These are phyloP conservation scores for Odontamblyopus rebecca DNA, from an alignment of 2,797 vertebrate species.

Conservation along the genomic window DNA sequence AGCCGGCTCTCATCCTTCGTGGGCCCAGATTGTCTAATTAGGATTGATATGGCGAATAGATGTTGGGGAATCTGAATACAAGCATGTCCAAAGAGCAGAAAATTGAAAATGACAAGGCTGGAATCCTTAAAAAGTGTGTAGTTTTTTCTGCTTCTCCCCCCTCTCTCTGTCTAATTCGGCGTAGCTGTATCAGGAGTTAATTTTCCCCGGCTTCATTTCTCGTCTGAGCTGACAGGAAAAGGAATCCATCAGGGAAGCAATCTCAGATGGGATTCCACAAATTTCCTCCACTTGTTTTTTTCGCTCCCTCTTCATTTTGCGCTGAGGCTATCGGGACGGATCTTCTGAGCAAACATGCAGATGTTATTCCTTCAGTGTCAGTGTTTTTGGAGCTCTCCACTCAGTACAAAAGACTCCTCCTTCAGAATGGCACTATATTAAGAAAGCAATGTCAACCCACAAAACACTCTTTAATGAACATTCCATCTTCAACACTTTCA, in stretches of 20 bases:
- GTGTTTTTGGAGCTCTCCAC: slow-evolving; percentile 71
- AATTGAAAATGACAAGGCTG: slow-evolving; percentile 99
- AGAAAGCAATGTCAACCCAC: slow-evolving; percentile 64
- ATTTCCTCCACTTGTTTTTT: slow-evolving; percentile 80
- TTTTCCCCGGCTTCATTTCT: slow-evolving; percentile 85
- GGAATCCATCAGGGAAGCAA: slow-evolving; percentile 82
- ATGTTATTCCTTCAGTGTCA: slow-evolving; percentile 75
- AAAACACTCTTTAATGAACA: slow-evolving; percentile 55
- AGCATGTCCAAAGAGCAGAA: slow-evolving; percentile 99
- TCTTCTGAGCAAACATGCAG: slow-evolving; percentile 77
- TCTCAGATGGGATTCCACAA: slow-evolving; percentile 84
- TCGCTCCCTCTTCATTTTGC: slow-evolving; percentile 67
- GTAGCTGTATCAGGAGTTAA: slow-evolving; percentile 86
- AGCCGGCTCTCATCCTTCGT: slow-evolving; percentile 96
- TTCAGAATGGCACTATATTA: slow-evolving; percentile 66
- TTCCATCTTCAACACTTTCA: slow-evolving; percentile 17
- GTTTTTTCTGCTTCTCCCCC: slow-evolving; percentile 67
- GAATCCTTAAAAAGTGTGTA: slow-evolving; percentile 99
- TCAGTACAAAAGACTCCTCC: slow-evolving; percentile 61
- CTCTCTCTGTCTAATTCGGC: slow-evolving; percentile 85
- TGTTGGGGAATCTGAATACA: slow-evolving; percentile 99
- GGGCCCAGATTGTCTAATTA: slow-evolving; percentile 99
- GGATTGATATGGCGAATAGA: slow-evolving; percentile 99
- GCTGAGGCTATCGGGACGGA: slow-evolving; percentile 70
- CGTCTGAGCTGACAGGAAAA: slow-evolving; percentile 82